A percentile compares a stretch with the other conserved stretches of the same genome.
phyloP scores from a whole-genome alignment of 2,113 vertebrate species.

The Nyctibius bracteatus region DNA sequence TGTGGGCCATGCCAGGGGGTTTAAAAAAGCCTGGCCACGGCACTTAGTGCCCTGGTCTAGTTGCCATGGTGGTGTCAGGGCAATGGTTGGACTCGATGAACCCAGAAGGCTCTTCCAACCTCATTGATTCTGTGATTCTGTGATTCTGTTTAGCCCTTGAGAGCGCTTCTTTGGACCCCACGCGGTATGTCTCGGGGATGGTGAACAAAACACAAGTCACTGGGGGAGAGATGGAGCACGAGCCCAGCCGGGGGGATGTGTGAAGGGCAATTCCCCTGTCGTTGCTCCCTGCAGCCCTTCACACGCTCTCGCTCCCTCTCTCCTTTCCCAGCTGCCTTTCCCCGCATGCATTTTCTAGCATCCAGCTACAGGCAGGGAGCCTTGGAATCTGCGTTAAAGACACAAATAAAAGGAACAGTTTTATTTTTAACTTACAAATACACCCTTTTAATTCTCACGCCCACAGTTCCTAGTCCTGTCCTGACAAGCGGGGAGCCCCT shows the following conservation, averaged over 20 bases:
- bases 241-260: background rate
- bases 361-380: background rate
- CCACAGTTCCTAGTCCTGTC: conserved; percentile 28
- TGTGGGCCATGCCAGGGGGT: background rate
- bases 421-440: conserved; percentile 5
- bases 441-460: conserved; percentile 4
- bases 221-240: background rate
- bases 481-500: conserved; percentile 38
- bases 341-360: background rate
- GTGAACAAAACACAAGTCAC: background rate
- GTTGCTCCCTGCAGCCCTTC: background rate
- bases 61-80: too few species aligned
- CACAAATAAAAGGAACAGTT: background rate
- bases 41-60: too few species aligned
- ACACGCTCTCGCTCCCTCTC: fast-evolving
- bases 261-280: background rate
- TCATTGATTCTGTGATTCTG: too few species aligned
- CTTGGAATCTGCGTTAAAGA: background rate
- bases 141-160: background rate
- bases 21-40: too few species aligned
- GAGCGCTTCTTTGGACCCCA: background rate
- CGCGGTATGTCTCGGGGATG: fast-evolving
- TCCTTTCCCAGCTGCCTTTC: background rate
- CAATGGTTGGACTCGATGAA: too few species aligned
- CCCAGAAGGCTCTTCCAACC: too few species aligned